Conservation (phyloP, 2,888 invertebrate species). For the Nomada fabriciana region DNA sequence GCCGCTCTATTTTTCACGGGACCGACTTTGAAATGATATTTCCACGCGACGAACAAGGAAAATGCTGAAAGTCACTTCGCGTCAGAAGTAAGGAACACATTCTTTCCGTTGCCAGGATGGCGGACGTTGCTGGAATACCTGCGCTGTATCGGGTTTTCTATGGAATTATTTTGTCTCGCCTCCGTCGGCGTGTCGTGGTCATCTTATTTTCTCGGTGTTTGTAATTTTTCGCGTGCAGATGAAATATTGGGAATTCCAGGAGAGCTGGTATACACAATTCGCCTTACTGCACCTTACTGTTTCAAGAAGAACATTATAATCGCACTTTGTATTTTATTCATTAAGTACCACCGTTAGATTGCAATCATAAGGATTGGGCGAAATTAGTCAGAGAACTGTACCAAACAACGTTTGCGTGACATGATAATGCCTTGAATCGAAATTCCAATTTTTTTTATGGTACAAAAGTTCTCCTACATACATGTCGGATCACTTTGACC, state of each 20-base stretch:
- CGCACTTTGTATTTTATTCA: background rate
- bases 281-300: no score
- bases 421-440: background rate
- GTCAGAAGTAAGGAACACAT: background rate
- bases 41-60: background rate
- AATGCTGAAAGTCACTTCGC: background rate
- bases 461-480: slow-evolving; percentile 11
- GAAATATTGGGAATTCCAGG: no score
- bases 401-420: background rate
- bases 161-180: slow-evolving; percentile 1
- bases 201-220: no score
- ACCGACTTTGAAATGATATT: background rate
- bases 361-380: background rate
- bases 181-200: no score
- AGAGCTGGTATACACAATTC: no score
- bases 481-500: background rate
- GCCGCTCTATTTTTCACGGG: background rate
- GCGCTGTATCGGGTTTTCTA: background rate
- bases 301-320: background rate
- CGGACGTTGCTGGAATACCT: background rate
- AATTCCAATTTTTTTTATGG: slow-evolving; percentile 5
- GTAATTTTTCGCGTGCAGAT: no score
- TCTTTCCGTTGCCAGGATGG: background rate
- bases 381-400: slow-evolving; percentile 4
- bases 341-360: background rate